Evolutionary conservation across 2,113 vertebrate genomes (phyloP).

Genomic region (Apistogramma diplotaenia): DNA sequence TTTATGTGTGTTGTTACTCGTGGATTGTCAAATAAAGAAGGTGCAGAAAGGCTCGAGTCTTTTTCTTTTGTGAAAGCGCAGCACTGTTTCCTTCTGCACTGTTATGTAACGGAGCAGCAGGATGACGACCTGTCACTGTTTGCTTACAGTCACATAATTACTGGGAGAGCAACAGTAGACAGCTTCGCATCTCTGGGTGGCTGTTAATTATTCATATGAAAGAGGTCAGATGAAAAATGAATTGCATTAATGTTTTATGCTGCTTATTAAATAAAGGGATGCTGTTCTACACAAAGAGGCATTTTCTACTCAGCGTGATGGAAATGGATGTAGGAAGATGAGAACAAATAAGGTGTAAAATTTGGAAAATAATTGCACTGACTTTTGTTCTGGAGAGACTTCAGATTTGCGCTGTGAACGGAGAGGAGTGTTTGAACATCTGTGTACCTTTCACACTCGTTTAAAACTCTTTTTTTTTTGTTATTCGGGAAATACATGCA

Average conservation of each 20-base stretch:
- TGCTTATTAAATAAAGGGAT: neutral
- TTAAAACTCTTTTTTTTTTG: neutral
- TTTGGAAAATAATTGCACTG: neutral
- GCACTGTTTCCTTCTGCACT: conserved; percentile 14
- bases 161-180: conserved; percentile 2
- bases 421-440: neutral
- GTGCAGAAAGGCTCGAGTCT: conserved; percentile 23
- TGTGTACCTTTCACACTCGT: neutral
- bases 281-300: neutral
- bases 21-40: conserved; percentile 64
- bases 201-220: conserved; percentile 41
- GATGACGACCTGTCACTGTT: conserved; percentile 20
- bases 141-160: conserved; percentile 24
- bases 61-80: conserved; percentile 23
- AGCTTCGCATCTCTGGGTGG: neutral
- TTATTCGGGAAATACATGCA: neutral
- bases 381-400: neutral
- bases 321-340: neutral
- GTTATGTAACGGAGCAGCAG: conserved; percentile 20
- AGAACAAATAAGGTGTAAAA: neutral
- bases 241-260: conserved; percentile 30
- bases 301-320: neutral
- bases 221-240: conserved; percentile 22
- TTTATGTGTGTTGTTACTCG: conserved; percentile 33
- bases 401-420: neutral